Base-by-base conservation (phyloP, 2,113 vertebrate species). In the Pachypanchax playfairii region DNA sequence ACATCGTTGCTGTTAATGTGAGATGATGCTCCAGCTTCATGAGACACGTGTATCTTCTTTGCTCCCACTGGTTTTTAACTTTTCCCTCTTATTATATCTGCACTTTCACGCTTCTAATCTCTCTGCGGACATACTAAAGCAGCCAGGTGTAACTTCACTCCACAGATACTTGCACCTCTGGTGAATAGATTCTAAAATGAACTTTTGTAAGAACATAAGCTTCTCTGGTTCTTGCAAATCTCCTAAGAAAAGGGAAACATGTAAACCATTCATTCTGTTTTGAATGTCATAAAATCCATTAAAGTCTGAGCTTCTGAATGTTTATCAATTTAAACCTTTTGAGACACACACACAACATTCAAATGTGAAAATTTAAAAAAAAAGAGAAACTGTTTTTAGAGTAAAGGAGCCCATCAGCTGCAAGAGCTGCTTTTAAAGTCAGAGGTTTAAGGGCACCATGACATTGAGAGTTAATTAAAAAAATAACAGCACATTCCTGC, bases 381-480 rank as follows among this genome's bases (percentile, higher is more conserved):
- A 28, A 31, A 20, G n/a, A 53, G 38, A 49, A 26, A 53, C 6
- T 47, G 22, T n/a, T 35, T 35, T 26, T 22, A 22, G 67, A 64
- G 70, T 36, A n/a, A 35, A 48, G 11, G 28, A 26, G 47, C 26
- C 60, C 10, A 61, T 64, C 64, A 29, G 38, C 25, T 78, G 65
- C 51, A 53, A 75, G 75, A 72, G 65, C 79, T 74, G 77, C 77
- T 77, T 80, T 79, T 76, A 78, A 75, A 87, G 72, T 75, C 62
- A 79, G 66, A 80, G 74, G 80, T 70, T 89, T 88, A 91, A 93
- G 91, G 91, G 47, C 90, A 85, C 54, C 26, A 68, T 88, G 91
- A 90, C 92, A 77, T 91, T 92, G 88, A 88, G 80, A 91, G 80
- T 91, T 93, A 92, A 92, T 93, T 90, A 91, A 91, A 92, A 86